These are phyloP conservation scores for Limonius californicus DNA, from an alignment of 1,140 invertebrate species.

Conservation along the genomic window DNA sequence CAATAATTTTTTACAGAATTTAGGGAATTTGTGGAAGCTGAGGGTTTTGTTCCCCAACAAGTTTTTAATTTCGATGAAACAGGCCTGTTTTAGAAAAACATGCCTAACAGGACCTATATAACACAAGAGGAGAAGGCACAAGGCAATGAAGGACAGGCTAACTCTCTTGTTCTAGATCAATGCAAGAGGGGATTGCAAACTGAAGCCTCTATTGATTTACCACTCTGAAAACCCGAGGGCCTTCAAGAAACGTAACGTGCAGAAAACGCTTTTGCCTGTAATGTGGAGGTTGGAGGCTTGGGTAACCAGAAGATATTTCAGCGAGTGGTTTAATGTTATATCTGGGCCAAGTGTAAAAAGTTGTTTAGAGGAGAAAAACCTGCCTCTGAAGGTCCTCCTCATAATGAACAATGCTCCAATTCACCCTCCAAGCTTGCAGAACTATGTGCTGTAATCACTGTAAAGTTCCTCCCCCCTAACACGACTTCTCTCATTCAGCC, in stretches of 20 bases:
- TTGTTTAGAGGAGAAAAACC: constrained; percentile 39
- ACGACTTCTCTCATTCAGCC: constrained; percentile 41
- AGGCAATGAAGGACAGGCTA: constrained; percentile 31
- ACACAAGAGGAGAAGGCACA: constrained; percentile 25
- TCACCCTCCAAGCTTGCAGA: constrained; percentile 35
- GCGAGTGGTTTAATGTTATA: not conserved
- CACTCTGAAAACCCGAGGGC: constrained; percentile 44
- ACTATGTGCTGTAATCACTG: constrained; percentile 34
- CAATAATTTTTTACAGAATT: too few relatives aligned
- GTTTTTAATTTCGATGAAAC: constrained; percentile 49
- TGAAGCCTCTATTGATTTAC: constrained; percentile 51
- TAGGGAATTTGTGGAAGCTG: not conserved
- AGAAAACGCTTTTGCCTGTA: not conserved
- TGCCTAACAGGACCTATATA: constrained; percentile 42
- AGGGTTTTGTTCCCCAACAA: constrained; percentile 42
- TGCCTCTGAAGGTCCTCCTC: constrained; percentile 38
- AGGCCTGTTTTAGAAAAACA: constrained; percentile 46
- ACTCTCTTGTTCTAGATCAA: constrained; percentile 45
- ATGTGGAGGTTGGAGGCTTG: not conserved
- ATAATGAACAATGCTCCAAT: constrained; percentile 42
- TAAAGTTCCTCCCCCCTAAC: constrained; percentile 25
- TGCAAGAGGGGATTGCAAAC: constrained; percentile 44
- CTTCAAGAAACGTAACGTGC: constrained; percentile 37
- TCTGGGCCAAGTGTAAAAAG: constrained; percentile 4
- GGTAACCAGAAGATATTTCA: not conserved